phyloP scores from a whole-genome alignment of 2,888 invertebrate species.

The Cryptocheilus praepositus region DNA sequence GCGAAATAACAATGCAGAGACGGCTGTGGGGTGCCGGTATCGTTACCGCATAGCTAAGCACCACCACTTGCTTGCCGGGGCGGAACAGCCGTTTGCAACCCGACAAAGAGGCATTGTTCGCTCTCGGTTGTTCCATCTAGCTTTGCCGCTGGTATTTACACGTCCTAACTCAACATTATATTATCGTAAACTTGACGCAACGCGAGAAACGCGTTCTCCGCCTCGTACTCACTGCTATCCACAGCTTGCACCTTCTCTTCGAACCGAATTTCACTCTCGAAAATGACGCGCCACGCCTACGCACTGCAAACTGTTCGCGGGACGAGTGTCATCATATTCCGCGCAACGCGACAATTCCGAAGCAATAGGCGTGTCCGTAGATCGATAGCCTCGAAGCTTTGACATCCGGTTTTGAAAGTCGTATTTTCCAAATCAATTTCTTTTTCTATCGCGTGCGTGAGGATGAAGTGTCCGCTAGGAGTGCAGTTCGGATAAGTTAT shows the following conservation, averaged over 20 bases:
- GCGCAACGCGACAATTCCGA: too few species aligned
- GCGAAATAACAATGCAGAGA: conserved; percentile 46
- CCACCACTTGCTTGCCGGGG: conserved; percentile 18
- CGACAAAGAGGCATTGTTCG: conserved; percentile 69
- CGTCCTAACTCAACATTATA: conserved; percentile 67
- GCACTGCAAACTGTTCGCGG: not conserved
- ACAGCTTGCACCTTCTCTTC: conserved; percentile 19
- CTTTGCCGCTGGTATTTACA: conserved; percentile 62
- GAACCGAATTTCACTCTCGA: conserved; percentile 27
- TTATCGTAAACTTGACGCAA: conserved; percentile 41
- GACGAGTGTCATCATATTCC: not conserved
- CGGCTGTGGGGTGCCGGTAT: conserved; percentile 43
- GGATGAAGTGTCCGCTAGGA: conserved; percentile 20
- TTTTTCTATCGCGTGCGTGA: conserved; percentile 1
- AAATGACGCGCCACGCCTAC: conserved; percentile 7
- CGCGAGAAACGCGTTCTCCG: not conserved
- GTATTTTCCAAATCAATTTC: not conserved
- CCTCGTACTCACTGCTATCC: conserved; percentile 1
- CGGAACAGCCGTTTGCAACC: conserved; percentile 52
- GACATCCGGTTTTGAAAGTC: too few species aligned
- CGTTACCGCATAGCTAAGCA: conserved; percentile 61
- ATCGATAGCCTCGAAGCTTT: too few species aligned
- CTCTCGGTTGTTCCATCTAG: conserved; percentile 56
- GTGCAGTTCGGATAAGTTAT: conserved; percentile 29
- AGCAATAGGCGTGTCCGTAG: too few species aligned